Evolutionary conservation across 2,888 invertebrate species (phyloP).

Genomic region (Drosophila anomalata): DNA sequence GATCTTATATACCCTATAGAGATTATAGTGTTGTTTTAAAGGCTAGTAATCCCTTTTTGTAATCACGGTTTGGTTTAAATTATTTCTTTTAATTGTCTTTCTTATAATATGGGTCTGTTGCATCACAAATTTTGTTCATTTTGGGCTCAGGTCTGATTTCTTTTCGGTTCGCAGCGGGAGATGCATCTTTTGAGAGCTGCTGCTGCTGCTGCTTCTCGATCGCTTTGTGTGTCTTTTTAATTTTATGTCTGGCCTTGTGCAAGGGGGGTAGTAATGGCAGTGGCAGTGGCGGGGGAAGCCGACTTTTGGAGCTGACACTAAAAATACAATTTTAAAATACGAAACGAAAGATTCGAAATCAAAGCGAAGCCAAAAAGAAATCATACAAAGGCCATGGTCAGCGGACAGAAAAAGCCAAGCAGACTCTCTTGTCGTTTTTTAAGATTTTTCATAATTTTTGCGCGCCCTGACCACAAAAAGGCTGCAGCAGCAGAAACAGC

Average conservation of each 20-base stretch:
- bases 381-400: conserved; percentile 75
- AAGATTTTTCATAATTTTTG: conserved; percentile 79
- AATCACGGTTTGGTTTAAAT: conserved; percentile 24
- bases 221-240: conserved; percentile 64
- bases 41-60: not conserved
- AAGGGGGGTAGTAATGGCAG: conserved; percentile 23
- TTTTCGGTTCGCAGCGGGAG: conserved; percentile 46
- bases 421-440: conserved; percentile 51
- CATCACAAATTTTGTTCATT: conserved; percentile 2
- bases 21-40: too few species aligned
- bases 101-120: conserved; percentile 6
- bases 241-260: conserved; percentile 75
- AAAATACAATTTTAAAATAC: conserved; percentile 49
- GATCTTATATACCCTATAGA: too few species aligned
- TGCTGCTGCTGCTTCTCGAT: conserved; percentile 32
- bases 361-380: conserved; percentile 65
- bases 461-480: conserved; percentile 73
- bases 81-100: conserved; percentile 14
- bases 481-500: conserved; percentile 42
- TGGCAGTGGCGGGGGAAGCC: conserved; percentile 23
- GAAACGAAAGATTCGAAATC: conserved; percentile 48
- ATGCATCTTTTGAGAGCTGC: conserved; percentile 51
- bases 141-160: conserved; percentile 26
- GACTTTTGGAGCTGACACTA: conserved; percentile 63
- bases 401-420: conserved; percentile 23